Conservation (phyloP, 2,113 vertebrate genomes). For the Grantiella picta region DNA sequence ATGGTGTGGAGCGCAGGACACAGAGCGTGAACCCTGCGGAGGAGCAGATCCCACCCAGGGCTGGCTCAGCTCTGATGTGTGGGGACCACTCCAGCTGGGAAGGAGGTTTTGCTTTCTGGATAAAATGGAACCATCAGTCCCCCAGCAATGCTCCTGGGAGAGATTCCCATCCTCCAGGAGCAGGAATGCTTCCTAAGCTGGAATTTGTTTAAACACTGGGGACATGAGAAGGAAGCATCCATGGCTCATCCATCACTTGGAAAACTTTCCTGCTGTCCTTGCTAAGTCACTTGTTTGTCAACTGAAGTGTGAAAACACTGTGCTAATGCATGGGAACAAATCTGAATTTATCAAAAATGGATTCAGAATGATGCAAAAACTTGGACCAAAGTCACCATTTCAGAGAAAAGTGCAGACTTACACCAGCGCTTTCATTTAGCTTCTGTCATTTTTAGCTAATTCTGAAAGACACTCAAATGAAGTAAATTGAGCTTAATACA, state of each 20-base stretch:
- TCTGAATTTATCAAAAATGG: not conserved
- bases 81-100: not conserved
- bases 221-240: fast-evolving
- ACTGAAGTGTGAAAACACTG: not conserved
- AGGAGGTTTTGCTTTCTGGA: not conserved
- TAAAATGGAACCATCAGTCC: not conserved
- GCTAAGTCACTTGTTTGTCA: not conserved
- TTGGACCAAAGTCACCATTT: not conserved
- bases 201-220: not conserved
- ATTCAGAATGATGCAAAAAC: not conserved
- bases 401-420: not conserved
- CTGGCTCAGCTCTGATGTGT: fast-evolving
- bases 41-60: not conserved
- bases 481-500: not conserved
- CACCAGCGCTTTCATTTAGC: not conserved
- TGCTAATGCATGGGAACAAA: not conserved
- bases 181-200: not conserved
- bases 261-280: not conserved
- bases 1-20: not conserved
- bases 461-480: not conserved
- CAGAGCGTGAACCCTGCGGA: not conserved
- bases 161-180: not conserved
- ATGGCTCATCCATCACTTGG: not conserved
- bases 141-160: not conserved
- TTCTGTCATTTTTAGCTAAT: not conserved